phyloP scores from a whole-genome alignment of 2,888 invertebrate genomes.

The Pimpla rufipes region DNA sequence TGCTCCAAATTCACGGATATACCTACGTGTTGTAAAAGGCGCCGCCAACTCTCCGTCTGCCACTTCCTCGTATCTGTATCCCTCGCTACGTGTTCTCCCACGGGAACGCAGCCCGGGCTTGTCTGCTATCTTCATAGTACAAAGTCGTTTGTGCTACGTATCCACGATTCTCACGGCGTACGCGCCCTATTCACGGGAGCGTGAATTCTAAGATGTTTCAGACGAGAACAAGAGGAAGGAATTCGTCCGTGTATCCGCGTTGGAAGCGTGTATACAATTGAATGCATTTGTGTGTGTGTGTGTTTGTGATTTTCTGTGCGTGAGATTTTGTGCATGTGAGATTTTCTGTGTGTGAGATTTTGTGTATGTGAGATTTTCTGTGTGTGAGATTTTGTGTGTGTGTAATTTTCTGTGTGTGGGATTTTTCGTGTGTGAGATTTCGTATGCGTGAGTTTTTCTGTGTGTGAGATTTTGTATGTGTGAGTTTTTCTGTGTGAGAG shows the following conservation, averaged over 20 bases:
- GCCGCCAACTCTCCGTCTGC: neutral
- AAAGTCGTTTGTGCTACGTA: slow-evolving; percentile 27
- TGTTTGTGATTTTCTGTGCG: too few relatives aligned
- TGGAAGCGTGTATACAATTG: neutral
- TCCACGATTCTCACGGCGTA: neutral
- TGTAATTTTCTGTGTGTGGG: too few relatives aligned
- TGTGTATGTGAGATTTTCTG: too few relatives aligned
- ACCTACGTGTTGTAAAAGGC: neutral
- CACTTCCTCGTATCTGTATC: neutral
- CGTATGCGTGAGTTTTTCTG: neutral
- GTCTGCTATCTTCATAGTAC: slow-evolving; percentile 9
- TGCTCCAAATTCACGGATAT: neutral
- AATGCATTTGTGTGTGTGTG: neutral
- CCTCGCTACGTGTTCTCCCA: slow-evolving; percentile 3
- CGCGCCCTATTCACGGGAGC: slow-evolving; percentile 6
- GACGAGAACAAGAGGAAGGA: slow-evolving; percentile 8
- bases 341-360: too few relatives aligned
- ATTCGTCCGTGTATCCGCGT: neutral
- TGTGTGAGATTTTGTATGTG: neutral
- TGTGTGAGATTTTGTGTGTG: too few relatives aligned
- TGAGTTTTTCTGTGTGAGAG: too few relatives aligned
- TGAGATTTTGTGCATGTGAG: neutral
- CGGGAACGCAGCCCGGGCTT: neutral
- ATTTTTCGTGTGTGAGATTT: too few relatives aligned
- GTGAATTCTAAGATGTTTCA: slow-evolving; percentile 33